phyloP scores from a whole-genome alignment of 2,113 vertebrate species.

The Sigmodon hispidus region DNA sequence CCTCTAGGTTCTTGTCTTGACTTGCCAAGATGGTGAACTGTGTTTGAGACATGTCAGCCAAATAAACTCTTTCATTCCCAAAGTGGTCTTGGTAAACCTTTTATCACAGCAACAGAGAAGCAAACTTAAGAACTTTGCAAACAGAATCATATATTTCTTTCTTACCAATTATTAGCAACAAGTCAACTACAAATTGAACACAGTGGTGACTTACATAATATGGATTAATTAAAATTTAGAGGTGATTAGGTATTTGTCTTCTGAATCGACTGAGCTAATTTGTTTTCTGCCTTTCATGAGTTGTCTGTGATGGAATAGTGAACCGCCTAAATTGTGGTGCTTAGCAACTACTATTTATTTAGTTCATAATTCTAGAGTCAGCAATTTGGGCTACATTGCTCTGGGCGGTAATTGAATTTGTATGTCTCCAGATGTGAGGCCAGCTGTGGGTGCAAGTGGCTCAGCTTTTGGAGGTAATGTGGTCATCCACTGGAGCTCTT shows the following conservation, averaged over 20 bases:
- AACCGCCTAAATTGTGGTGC: background rate
- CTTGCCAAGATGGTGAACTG: too few relatives aligned
- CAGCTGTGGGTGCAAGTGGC: background rate
- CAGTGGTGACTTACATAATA: background rate
- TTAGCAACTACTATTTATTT: background rate
- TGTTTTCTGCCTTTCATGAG: background rate
- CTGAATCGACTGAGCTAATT: constrained; percentile 7
- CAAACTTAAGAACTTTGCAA: background rate
- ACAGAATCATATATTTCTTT: background rate
- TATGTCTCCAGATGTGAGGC: background rate
- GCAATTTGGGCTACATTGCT: background rate
- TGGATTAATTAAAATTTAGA: background rate
- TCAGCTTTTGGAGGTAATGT: background rate
- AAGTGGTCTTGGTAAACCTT: background rate
- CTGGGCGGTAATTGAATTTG: background rate
- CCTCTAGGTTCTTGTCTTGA: background rate
- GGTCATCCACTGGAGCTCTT: background rate
- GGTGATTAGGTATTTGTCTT: background rate
- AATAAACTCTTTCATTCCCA: background rate
- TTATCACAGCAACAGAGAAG: background rate
- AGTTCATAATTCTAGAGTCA: background rate
- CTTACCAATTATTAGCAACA: background rate
- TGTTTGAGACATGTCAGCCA: background rate
- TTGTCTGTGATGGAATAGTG: background rate
- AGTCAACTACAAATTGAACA: background rate